phyloP scores from a whole-genome alignment of 1,140 invertebrate genomes.

The Delia radicum region DNA sequence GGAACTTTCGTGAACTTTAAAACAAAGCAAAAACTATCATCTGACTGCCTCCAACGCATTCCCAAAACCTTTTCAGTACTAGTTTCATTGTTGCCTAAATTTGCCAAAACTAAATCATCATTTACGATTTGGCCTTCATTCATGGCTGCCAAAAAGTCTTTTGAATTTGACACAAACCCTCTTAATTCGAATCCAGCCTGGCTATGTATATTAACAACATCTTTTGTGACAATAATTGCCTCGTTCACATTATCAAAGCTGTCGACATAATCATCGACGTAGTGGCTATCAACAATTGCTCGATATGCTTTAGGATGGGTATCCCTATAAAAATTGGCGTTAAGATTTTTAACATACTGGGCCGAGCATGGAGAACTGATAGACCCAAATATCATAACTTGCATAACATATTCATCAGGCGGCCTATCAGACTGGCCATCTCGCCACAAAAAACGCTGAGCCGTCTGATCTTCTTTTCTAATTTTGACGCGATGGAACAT shows the following conservation, averaged over 20 bases:
- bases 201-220: not conserved
- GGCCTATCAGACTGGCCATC: not conserved
- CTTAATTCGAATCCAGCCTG: not conserved
- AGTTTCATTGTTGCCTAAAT: not conserved
- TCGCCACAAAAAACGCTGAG: conserved; percentile 42
- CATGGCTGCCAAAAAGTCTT: not conserved
- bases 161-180: not conserved
- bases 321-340: not conserved
- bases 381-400: not conserved
- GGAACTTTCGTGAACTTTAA: not conserved
- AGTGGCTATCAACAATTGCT: not conserved
- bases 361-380: not conserved
- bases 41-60: not conserved
- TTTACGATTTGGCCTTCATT: not conserved
- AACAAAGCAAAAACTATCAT: not conserved
- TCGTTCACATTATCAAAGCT: not conserved
- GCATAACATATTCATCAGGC: not conserved
- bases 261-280: not conserved
- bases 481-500: conserved; percentile 37
- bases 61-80: not conserved
- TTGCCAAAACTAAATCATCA: not conserved
- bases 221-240: not conserved
- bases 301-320: not conserved
- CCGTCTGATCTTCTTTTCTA: conserved; percentile 28
- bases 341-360: not conserved